Evolutionary conservation across 37 sponge, comb jelly and placozoan genomes (phyloP), one percentile per base, ranked within the genome.

Genomic region (Petrosia ficiformis): DNA sequence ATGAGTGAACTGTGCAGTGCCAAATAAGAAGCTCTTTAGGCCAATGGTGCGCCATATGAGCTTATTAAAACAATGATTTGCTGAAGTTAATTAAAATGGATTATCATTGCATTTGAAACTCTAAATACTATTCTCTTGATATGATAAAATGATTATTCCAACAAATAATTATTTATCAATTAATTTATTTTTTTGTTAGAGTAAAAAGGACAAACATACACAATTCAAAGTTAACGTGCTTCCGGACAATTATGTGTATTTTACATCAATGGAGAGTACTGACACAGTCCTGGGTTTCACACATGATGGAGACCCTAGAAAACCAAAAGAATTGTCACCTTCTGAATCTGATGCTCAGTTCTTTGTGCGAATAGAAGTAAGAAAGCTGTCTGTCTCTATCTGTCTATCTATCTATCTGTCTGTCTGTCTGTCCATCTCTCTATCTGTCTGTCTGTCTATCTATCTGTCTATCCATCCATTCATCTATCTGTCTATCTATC

Each of bases 201-300:
- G 71, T 80, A 81, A 19, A 75, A 80, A 39, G 72, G 58, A 68
- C 22, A 22, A 54, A 28, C 65, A 39, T 57, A 67, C 73, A 36
- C 73, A 80, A 30, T 41, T 90, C 5, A 42, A 64, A 39, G 37
- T 77, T 22, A 36, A 58, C 6, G 52, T 72, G 4, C 72, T 84
- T 8, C 82, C 85, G 0, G 90, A 90, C 68, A 90, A 84, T 76
- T 90, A 84, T 40, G 77, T 84, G 40, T 61, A 54, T 36, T 72
- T 90, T 26, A 71, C 67, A 59, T 80, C 81, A 30, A 77, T 80
- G 65, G 40, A 54, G 32, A 54, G 34, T 25, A 71, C 84, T 22
- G 84, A 76, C 0, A 41, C 73, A 6, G 79, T 37, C 42, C 59
- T 90, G 0, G 71, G 57, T 37, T 75, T 90, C 39, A n/a, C 33